Percentiles rank a stretch among this genome's conserved stretches.
Evolutionary conservation across 2,888 invertebrate species (phyloP).

Genomic region (Cryptocephalus moraei): DNA sequence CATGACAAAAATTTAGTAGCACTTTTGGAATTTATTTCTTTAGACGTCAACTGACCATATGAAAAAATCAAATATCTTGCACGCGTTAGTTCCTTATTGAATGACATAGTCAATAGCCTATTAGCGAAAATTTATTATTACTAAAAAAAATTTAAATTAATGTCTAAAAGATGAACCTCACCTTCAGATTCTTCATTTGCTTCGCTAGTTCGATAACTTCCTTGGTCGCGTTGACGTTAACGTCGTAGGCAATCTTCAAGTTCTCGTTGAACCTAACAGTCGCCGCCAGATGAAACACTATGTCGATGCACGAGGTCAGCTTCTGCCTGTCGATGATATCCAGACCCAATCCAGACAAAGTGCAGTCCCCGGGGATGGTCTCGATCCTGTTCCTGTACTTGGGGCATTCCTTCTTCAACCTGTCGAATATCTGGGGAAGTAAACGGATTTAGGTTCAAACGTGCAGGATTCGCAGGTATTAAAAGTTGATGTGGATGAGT

Average conservation of each 20-base stretch:
- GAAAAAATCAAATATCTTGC: too few relatives aligned
- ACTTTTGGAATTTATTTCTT: too few relatives aligned
- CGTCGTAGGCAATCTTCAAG: conserved; percentile 62
- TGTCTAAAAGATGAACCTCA: too few relatives aligned
- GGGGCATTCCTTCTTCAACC: conserved; percentile 42
- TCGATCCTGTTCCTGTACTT: conserved; percentile 57
- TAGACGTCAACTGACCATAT: too few relatives aligned
- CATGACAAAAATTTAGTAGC: too few relatives aligned
- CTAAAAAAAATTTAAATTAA: too few relatives aligned
- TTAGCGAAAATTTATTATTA: too few relatives aligned
- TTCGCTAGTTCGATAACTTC: conserved; percentile 64
- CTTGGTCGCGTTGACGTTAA: conserved; percentile 70
- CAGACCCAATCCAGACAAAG: conserved; percentile 53
- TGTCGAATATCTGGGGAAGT: conserved; percentile 41
- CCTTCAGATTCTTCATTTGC: conserved; percentile 62
- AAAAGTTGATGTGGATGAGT: too few relatives aligned
- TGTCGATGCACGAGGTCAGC: conserved; percentile 53
- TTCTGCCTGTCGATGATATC: conserved; percentile 49
- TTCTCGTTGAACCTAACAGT: conserved; percentile 85
- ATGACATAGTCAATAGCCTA: too few relatives aligned
- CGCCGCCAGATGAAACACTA: conserved; percentile 82
- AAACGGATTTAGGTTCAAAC: too few relatives aligned
- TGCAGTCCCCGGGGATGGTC: conserved; percentile 58
- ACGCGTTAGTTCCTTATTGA: too few relatives aligned
- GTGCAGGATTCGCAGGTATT: too few relatives aligned